These are phyloP conservation scores for Meganola albula DNA, from an alignment of 2,888 invertebrate genomes.

Conservation along the genomic window DNA sequence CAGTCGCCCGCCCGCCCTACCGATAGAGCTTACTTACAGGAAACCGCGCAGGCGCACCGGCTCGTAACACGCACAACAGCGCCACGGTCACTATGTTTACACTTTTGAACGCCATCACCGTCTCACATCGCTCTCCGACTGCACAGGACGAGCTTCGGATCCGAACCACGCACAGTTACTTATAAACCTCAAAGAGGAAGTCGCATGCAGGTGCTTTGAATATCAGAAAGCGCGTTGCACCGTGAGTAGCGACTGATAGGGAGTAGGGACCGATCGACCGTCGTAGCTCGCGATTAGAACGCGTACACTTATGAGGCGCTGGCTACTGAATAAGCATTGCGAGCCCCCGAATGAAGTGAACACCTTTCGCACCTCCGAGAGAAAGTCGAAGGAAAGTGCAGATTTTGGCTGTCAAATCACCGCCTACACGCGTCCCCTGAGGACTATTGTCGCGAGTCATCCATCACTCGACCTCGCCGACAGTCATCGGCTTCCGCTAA, in stretches of 20 bases:
- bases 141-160: conserved; percentile 34
- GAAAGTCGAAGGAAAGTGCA: conserved; percentile 77
- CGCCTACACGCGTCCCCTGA: conserved; percentile 71
- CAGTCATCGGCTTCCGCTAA: conserved; percentile 42
- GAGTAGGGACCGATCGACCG: conserved; percentile 34
- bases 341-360: conserved; percentile 67
- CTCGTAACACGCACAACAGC: conserved; percentile 58
- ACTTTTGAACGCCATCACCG: conserved; percentile 49
- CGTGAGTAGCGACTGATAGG: conserved; percentile 33
- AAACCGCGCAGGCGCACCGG: conserved; percentile 68
- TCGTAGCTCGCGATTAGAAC: conserved; percentile 59
- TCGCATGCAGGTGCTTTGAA: conserved; percentile 72
- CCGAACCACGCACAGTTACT: conserved; percentile 36
- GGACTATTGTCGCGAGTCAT: conserved; percentile 69
- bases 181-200: conserved; percentile 53
- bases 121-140: conserved; percentile 56
- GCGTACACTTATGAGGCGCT: conserved; percentile 71
- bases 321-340: conserved; percentile 72
- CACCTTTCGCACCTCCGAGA: conserved; percentile 76
- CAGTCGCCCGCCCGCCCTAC: conserved; percentile 63
- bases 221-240: conserved; percentile 60
- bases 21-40: conserved; percentile 60
- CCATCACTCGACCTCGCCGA: conserved; percentile 54
- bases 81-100: conserved; percentile 51
- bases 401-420: conserved; percentile 71